These are phyloP conservation scores for Muntiacus reevesi DNA, from an alignment of 2,113 vertebrate genomes.

Conservation along the genomic window DNA sequence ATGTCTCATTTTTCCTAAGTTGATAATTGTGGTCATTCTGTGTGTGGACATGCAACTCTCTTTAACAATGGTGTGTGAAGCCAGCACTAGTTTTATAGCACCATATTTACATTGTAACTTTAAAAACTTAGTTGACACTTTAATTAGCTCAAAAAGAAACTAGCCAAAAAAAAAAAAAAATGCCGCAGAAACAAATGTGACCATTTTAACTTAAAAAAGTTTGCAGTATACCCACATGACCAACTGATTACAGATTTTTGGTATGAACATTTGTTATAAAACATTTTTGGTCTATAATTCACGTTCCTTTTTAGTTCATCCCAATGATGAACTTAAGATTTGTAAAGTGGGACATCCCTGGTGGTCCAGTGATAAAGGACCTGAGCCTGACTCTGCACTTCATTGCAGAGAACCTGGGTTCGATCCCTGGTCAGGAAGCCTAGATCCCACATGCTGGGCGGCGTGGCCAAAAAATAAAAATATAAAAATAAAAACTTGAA, in stretches of 20 bases:
- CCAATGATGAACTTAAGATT: not conserved
- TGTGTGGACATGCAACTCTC: not conserved
- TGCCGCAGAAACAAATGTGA: not conserved
- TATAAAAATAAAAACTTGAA: not conserved
- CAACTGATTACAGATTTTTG: not conserved
- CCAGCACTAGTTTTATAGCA: not conserved
- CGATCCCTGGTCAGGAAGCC: not conserved
- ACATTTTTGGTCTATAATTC: not conserved
- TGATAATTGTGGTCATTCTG: not conserved
- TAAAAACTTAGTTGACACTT: not conserved
- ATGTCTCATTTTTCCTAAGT: not conserved
- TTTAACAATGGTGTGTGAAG: not conserved
- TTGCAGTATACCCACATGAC: not conserved
- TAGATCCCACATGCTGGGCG: not conserved
- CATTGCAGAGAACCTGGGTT: not conserved
- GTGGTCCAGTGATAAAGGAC: not conserved
- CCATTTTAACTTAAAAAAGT: constrained; percentile 6
- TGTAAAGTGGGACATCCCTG: not conserved
- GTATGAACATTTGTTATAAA: not conserved
- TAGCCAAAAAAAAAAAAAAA: not conserved
- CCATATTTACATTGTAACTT: not conserved
- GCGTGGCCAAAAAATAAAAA: not conserved
- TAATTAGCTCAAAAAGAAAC: constrained; percentile 25
- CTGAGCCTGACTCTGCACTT: not conserved
- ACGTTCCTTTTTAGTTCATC: not conserved